phyloP scores from a whole-genome alignment of 2,113 vertebrate genomes.

The Epinephelus fuscoguttatus region DNA sequence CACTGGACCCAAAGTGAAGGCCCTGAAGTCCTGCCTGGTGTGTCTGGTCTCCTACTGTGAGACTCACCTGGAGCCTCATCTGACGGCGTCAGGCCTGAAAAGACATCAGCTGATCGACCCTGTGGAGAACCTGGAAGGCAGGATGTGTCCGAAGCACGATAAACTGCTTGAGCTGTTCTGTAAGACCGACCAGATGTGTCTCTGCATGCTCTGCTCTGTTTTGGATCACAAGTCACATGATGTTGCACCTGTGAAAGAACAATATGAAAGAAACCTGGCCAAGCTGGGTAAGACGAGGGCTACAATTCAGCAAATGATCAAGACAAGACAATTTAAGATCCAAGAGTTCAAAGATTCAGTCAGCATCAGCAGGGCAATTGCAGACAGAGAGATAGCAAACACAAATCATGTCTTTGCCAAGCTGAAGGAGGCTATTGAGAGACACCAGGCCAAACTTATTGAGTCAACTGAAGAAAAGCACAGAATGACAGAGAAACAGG shows the following conservation, averaged over 20 bases:
- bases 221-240: neutral
- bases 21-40: neutral
- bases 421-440: neutral
- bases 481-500: neutral
- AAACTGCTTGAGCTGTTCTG: conserved; percentile 7
- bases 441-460: neutral
- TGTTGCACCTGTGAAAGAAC: neutral
- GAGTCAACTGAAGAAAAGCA: neutral
- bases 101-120: neutral
- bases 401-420: neutral
- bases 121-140: neutral
- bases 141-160: neutral
- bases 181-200: neutral
- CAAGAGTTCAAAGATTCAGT: neutral
- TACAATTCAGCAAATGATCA: neutral
- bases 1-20: no score
- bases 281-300: neutral
- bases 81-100: neutral
- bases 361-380: neutral
- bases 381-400: neutral
- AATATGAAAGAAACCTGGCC: neutral
- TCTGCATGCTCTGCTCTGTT: neutral
- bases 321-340: neutral
- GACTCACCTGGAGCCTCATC: conserved; percentile 1
- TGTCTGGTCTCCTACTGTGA: conserved; percentile 2